Evolutionary conservation across 2,113 vertebrate genomes (phyloP).

Genomic region (Nerophis lumbriciformis): DNA sequence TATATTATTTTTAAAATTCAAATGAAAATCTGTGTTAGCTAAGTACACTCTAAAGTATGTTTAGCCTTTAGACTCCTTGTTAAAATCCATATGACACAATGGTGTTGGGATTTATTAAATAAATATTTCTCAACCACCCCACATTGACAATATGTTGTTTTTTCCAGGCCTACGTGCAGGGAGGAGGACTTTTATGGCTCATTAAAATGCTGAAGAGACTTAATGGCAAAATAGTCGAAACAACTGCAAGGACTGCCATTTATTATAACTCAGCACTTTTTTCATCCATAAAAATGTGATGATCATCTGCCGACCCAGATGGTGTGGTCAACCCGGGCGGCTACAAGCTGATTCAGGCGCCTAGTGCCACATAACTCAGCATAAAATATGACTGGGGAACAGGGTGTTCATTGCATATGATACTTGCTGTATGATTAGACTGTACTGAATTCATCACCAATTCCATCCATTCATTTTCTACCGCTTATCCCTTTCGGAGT

Average conservation of each 20-base stretch:
- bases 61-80: slow-evolving; percentile 27
- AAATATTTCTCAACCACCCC: slow-evolving; percentile 26
- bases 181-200: slow-evolving; percentile 16
- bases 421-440: too few relatives aligned
- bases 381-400: slow-evolving; percentile 18
- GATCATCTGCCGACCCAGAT: slow-evolving; percentile 64
- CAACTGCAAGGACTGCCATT: slow-evolving; percentile 44
- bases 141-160: slow-evolving; percentile 31
- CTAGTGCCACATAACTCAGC: slow-evolving; percentile 48
- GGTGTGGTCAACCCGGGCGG: slow-evolving; percentile 59
- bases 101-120: slow-evolving; percentile 26
- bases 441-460: too few relatives aligned
- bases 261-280: slow-evolving; percentile 48
- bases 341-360: slow-evolving; percentile 53
- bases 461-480: too few relatives aligned
- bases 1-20: too few relatives aligned
- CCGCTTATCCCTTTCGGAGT: too few relatives aligned
- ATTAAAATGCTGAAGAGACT: slow-evolving; percentile 29
- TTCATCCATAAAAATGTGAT: slow-evolving; percentile 35
- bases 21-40: slow-evolving; percentile 34
- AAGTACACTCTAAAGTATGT: slow-evolving; percentile 19
- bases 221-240: slow-evolving; percentile 37
- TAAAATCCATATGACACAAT: slow-evolving; percentile 35
- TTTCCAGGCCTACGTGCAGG: slow-evolving; percentile 17
- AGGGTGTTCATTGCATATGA: too few relatives aligned